These are phyloP conservation scores for Drosophila pullipes DNA, from an alignment of 2,888 invertebrate genomes.

Conservation along the genomic window DNA sequence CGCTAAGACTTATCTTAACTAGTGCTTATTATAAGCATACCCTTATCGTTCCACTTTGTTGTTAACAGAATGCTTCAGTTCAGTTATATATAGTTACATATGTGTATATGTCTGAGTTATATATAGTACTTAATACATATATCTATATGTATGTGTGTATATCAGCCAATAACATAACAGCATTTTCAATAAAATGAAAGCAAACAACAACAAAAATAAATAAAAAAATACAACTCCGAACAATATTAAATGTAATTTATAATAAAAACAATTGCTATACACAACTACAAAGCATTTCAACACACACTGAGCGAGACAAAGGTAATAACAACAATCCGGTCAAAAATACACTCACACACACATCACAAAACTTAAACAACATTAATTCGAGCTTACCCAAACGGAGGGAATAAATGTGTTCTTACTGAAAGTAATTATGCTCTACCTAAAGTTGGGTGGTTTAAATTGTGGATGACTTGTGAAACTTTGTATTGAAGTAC, in stretches of 20 bases:
- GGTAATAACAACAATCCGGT: constrained; percentile 16
- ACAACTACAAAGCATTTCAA: constrained; percentile 9
- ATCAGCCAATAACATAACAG: constrained; percentile 38
- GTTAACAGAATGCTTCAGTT: constrained; percentile 42
- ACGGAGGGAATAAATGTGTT: neutral
- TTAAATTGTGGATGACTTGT: neutral
- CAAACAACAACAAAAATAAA: constrained; percentile 45
- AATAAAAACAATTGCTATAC: constrained; percentile 16
- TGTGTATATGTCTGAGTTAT: constrained; percentile 12
- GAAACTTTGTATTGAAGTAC: neutral
- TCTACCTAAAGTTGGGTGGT: too few relatives aligned
- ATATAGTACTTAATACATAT: constrained; percentile 32
- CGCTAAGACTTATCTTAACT: constrained; percentile 13
- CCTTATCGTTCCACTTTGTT: constrained; percentile 35
- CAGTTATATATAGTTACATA: constrained; percentile 25
- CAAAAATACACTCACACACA: constrained; percentile 7
- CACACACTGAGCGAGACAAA: constrained; percentile 13
- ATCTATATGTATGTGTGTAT: constrained; percentile 27
- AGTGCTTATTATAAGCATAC: constrained; percentile 29
- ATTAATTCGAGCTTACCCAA: constrained; percentile 16
- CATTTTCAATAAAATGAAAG: constrained; percentile 67
- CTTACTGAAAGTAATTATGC: neutral
- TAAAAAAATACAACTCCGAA: constrained; percentile 41
- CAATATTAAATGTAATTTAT: constrained; percentile 43
- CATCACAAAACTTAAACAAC: neutral